A percentile compares a stretch with the other conserved stretches of the same genome.
Conservation (phyloP, 2,888 invertebrate species). For the Drosophila borealis region DNA sequence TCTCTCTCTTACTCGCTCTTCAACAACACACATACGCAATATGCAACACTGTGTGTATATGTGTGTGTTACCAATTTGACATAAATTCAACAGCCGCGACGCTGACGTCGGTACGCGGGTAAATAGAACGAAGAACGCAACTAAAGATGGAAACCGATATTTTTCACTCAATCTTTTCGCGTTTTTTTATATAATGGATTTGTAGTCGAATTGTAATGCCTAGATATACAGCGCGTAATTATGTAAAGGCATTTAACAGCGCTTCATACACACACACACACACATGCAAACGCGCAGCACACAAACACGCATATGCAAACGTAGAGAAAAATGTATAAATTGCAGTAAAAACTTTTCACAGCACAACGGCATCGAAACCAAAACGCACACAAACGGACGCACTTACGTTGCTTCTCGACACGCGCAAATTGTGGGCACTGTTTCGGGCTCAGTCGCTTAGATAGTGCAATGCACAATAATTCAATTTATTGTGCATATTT, state of each 20-base stretch:
- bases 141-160: constrained; percentile 70
- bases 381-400: constrained; percentile 39
- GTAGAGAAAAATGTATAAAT: constrained; percentile 71
- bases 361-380: constrained; percentile 42
- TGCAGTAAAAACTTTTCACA: constrained; percentile 78
- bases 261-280: constrained; percentile 37
- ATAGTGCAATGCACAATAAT: constrained; percentile 64
- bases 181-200: constrained; percentile 60
- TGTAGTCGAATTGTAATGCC: constrained; percentile 27
- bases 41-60: constrained; percentile 59
- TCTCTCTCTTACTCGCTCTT: constrained; percentile 21
- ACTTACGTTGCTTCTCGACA: constrained; percentile 45
- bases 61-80: constrained; percentile 82
- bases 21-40: constrained; percentile 39
- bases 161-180: constrained; percentile 49
- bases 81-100: constrained; percentile 84
- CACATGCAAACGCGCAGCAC: constrained; percentile 3
- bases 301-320: constrained; percentile 46
- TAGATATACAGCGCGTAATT: constrained; percentile 52
- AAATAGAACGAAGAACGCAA: constrained; percentile 75
- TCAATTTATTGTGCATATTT: constrained; percentile 70
- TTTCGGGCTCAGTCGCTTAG: constrained; percentile 26
- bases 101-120: constrained; percentile 74
- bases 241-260: constrained; percentile 76
- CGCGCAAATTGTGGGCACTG: constrained; percentile 21